Base-by-base conservation (phyloP, 2,888 invertebrate genomes). In the Drosophila lacicola region DNA sequence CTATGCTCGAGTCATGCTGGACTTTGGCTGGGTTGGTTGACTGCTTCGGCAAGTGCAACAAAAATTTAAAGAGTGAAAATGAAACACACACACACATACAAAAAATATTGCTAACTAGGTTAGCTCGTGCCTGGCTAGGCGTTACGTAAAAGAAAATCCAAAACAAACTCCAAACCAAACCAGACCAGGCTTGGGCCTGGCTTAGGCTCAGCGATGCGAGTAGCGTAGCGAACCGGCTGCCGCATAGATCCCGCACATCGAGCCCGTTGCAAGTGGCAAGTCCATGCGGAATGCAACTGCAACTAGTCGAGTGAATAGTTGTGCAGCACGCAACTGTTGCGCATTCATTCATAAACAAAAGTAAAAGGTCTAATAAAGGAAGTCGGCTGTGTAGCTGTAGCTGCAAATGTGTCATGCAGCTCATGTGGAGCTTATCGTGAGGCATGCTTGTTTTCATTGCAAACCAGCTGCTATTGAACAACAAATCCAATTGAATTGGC, bases 121-220 rank as follows among this genome's bases (percentile, higher is more conserved):
- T 85, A 85, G 74, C 60, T 76, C 76, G 81, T 84, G 81, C 74
- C 70, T 64, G 54, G 50, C 74, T 74, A 68, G 60, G 42, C 65
- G 68, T 83, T 83, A 83, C 80, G 83, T 83, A 83, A 83, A 87
- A 70, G 88, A 83, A 83, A 83, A 83, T 54, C 63, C 56, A 53
- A 50, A 60, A 61, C 62, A 70, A 66, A 71, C 29, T 29, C 29
- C 29, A 29, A 29, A 61, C 76, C 63, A 49, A 37, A 65, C 63
- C 50, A 47, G 50, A 66, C 56, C 65, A 17, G 17, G 17, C 8
- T 8, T 8, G 6, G 25, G 54, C 63, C 50, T 45, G 50, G 63
- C 56, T 60, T 29, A 64, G 55, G 60, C 65, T 41, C 44, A 53
- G 49, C 53, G 41, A 55, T 47, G 49, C 36, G 55, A 56, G n/a